Base-by-base conservation (phyloP, 2,888 invertebrate species). In the Chrysodeixis includens region DNA sequence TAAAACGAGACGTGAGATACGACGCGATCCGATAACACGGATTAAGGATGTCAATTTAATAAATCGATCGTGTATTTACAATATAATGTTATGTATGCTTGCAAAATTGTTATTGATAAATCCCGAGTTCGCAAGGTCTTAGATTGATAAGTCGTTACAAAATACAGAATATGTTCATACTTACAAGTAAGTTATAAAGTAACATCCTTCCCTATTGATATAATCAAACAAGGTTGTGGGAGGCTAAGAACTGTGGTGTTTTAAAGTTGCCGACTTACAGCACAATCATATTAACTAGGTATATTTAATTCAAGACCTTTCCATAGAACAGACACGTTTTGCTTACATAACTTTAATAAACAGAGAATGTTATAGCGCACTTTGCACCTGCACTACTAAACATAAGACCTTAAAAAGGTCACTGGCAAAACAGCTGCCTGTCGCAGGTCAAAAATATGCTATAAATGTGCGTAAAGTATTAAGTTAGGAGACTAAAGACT, bases 1-100 rank as follows among this genome's bases (percentile, higher is more conserved):
- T 69, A 70, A 86, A 91, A 81, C 79, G 83, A 83, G 87, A 88
- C 78, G 69, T 79, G 71, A 58, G 62, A 64, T 71, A 72, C 83
- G 79, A 84, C 86, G 88, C 74, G 69, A 74, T 69, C 56, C 69
- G 76, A 83, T 84, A 81, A 77, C 72, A 63, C 52, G 62, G 71
- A 81, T 81, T 78, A 77, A 76, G 71, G 75, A 79, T 76, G 74
- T 69, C 69, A 60, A 76, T 69, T 57, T 55, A 69, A 69, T 65
- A 65, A 69, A 74, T 71, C 66, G 40, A 62, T 63, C 5, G 22
- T 46, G 53, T 62, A 66, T 26, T 26, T 26, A 26, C 6, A 26
- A 26, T 26, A 26, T 53, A 71, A 69, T 49, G 60, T 66, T 53
- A n/a, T 62, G 26, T 57, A 22, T 26, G 40, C n/a, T 57, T 53